Conservation (phyloP, 2,888 invertebrate species). For the Pachycephus smyrnensis region DNA sequence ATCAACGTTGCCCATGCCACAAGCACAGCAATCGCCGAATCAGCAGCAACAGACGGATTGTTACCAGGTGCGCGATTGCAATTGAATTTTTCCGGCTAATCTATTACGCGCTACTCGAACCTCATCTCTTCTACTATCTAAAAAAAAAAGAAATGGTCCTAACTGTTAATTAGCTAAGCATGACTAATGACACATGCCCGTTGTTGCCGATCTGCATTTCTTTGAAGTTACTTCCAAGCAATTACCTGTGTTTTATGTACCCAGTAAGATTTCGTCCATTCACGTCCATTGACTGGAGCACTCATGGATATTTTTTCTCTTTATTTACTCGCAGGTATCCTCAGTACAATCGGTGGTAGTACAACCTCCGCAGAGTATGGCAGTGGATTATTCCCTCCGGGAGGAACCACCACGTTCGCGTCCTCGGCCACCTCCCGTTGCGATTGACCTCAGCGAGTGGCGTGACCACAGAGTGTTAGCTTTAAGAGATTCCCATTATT, state of each 20-base stretch:
- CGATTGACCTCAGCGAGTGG: conserved; percentile 93
- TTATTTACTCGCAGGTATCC: conserved; percentile 41
- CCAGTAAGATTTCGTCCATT: no score
- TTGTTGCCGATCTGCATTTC: background rate
- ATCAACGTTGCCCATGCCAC: conserved; percentile 40
- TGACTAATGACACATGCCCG: no score
- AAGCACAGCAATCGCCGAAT: conserved; percentile 51
- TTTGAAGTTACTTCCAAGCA: background rate
- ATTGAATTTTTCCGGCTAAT: background rate
- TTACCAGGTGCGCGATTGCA: conserved; percentile 46
- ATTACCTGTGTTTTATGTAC: background rate
- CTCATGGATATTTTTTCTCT: background rate
- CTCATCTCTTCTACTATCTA: no score
- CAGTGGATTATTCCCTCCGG: conserved; percentile 72
- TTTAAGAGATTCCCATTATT: conserved; percentile 83
- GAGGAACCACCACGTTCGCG: conserved; percentile 61
- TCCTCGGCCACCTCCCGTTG: conserved; percentile 58
- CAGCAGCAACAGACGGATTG: conserved; percentile 48
- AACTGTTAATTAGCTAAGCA: no score
- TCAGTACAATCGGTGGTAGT: conserved; percentile 59
- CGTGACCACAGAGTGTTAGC: conserved; percentile 92
- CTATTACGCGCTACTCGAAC: background rate
- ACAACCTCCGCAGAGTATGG: conserved; percentile 71
- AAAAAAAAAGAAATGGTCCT: no score
- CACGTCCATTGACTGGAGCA: no score